Conservation (phyloP, 2,888 invertebrate genomes). For the Galeopsomyia nigrocyanea region DNA sequence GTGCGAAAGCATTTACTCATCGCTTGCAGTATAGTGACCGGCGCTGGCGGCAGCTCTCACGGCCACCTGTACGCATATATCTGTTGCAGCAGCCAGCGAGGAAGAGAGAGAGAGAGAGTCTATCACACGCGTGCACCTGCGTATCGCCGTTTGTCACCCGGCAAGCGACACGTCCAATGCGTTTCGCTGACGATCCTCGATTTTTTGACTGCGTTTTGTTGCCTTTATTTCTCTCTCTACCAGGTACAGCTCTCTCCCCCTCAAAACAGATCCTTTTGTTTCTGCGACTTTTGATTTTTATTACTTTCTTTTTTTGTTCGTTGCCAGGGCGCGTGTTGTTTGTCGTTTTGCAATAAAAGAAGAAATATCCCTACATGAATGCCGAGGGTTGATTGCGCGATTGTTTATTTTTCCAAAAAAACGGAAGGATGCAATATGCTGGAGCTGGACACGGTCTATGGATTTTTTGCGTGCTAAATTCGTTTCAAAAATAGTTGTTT, state of each 20-base stretch:
- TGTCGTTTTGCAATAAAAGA: too few relatives aligned
- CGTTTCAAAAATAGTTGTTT: too few relatives aligned
- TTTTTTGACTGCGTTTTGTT: conserved; percentile 9
- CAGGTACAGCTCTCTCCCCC: not conserved
- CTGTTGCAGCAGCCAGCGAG: not conserved
- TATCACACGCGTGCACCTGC: conserved; percentile 30
- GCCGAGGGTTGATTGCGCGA: too few relatives aligned
- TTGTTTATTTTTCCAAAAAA: too few relatives aligned
- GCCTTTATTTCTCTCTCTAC: not conserved
- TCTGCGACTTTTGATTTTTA: conserved; percentile 8
- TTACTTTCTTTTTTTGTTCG: not conserved
- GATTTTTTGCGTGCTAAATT: too few relatives aligned
- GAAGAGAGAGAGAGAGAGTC: not conserved
- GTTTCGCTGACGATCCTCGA: conserved; percentile 28
- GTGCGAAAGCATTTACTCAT: conserved; percentile 46
- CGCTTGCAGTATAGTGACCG: conserved; percentile 36
- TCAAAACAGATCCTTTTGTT: conserved; percentile 20
- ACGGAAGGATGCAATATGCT: too few relatives aligned
- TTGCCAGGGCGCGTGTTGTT: not conserved
- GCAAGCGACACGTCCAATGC: not conserved
- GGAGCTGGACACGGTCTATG: too few relatives aligned
- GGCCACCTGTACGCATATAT: conserved; percentile 40
- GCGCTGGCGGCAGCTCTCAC: conserved; percentile 37
- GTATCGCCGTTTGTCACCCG: conserved; percentile 47
- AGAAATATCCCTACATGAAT: too few relatives aligned